phyloP scores from a whole-genome alignment of 2,888 invertebrate genomes.

The Dilophus febrilis region DNA sequence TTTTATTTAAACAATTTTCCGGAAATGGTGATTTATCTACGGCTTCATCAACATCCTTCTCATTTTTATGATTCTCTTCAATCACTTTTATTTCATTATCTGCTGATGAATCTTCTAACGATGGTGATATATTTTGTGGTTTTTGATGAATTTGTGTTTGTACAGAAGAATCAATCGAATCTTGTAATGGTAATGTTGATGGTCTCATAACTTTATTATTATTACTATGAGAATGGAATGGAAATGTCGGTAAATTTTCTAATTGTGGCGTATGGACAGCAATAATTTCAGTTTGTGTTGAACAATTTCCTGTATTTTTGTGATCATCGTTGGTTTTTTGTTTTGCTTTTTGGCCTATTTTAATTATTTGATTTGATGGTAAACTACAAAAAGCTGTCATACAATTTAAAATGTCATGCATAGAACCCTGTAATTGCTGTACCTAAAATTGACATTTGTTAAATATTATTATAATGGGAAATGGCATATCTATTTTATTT shows the following conservation, averaged over 20 bases:
- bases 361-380: slow-evolving; percentile 23
- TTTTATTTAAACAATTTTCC: no score
- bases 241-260: slow-evolving; percentile 30
- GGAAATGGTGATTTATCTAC: no score
- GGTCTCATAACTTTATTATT: slow-evolving; percentile 21
- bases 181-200: slow-evolving; percentile 23
- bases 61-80: no score
- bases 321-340: slow-evolving; percentile 18
- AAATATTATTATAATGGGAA: slow-evolving; percentile 8
- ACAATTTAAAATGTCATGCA: slow-evolving; percentile 59
- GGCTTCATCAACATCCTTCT: no score
- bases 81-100: no score
- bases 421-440: slow-evolving; percentile 58
- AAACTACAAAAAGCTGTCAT: slow-evolving; percentile 37
- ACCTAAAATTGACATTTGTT: no score
- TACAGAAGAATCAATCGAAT: slow-evolving; percentile 11
- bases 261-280: slow-evolving; percentile 63
- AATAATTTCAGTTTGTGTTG: slow-evolving; percentile 66
- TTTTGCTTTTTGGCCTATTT: slow-evolving; percentile 19
- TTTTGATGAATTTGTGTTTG: no score
- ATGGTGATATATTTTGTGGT: no score
- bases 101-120: no score
- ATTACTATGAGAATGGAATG: slow-evolving; percentile 17
- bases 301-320: slow-evolving; percentile 34
- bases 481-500: no score